Percentiles rank a stretch among this genome's conserved stretches.
Evolutionary conservation across 2,113 vertebrate species (phyloP).

Genomic region (Oreochromis spilurus): DNA sequence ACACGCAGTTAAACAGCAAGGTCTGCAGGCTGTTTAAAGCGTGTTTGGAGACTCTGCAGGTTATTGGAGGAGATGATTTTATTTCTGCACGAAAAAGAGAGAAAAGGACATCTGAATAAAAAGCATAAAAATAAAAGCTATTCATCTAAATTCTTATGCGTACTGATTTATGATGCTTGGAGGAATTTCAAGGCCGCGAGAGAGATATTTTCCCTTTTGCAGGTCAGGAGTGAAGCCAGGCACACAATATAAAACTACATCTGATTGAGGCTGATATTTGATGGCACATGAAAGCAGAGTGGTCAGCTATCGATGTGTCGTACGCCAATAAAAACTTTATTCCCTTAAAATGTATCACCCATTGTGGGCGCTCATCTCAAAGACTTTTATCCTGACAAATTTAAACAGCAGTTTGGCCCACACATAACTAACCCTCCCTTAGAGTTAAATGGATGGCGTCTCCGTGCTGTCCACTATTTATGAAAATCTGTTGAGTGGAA

Average conservation of each 20-base stretch:
- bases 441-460: conserved; percentile 40
- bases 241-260: conserved; percentile 14
- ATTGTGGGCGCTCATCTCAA: conserved; percentile 29
- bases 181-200: conserved; percentile 1
- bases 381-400: conserved; percentile 52
- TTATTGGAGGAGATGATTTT: not conserved
- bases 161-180: conserved; percentile 6
- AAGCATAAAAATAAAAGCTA: not conserved
- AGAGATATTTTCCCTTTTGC: conserved; percentile 1
- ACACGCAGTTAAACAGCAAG: not conserved
- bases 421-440: conserved; percentile 45
- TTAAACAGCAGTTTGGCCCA: conserved; percentile 41
- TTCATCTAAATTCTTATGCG: not conserved
- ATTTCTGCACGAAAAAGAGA: not conserved
- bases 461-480: conserved; percentile 46
- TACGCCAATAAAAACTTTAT: conserved; percentile 27
- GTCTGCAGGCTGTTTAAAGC: not conserved
- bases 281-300: conserved; percentile 13
- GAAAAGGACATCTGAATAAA: not conserved
- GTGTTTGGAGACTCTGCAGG: not conserved
- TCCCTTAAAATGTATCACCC: conserved; percentile 8
- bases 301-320: not conserved
- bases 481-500: conserved; percentile 53
- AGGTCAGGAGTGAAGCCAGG: not conserved
- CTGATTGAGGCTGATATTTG: conserved; percentile 19